Conservation (phyloP, 2,797 vertebrate species). For the Siniperca obscura region DNA sequence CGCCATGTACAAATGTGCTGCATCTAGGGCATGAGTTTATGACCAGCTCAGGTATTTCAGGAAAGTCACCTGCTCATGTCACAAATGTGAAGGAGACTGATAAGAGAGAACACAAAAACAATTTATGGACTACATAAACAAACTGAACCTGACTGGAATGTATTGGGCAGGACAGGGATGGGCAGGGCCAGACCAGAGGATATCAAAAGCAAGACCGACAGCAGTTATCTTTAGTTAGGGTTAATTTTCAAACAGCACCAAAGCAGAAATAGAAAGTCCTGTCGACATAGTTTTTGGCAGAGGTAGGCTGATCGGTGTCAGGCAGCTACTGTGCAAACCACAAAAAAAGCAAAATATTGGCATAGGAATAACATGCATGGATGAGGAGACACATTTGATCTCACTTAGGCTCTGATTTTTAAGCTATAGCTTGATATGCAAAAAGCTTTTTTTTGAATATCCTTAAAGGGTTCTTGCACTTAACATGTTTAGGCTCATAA, state of each 20-base stretch:
- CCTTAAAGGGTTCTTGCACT: too few species aligned
- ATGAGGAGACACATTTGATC: not conserved
- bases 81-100: not conserved
- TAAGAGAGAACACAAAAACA: constrained; percentile 1
- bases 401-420: not conserved
- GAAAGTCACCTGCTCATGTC: not conserved
- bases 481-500: not conserved
- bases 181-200: not conserved
- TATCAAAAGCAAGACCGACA: constrained; percentile 5
- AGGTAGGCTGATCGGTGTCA: not conserved
- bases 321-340: not conserved
- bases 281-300: constrained; percentile 24
- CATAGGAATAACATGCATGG: not conserved
- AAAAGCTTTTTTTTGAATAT: not conserved
- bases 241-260: constrained; percentile 58
- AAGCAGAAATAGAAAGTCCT: constrained; percentile 1
- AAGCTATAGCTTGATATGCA: too few species aligned
- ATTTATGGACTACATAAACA: not conserved
- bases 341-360: not conserved
- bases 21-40: not conserved
- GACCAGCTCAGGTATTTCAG: not conserved
- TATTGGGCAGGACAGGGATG: not conserved
- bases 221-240: constrained; percentile 36
- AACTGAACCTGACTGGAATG: not conserved
- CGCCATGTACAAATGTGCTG: not conserved